Evolutionary conservation across 2,888 invertebrate genomes (phyloP), one percentile per base, ranked within the genome.

Genomic region (Arctia plantaginis): DNA sequence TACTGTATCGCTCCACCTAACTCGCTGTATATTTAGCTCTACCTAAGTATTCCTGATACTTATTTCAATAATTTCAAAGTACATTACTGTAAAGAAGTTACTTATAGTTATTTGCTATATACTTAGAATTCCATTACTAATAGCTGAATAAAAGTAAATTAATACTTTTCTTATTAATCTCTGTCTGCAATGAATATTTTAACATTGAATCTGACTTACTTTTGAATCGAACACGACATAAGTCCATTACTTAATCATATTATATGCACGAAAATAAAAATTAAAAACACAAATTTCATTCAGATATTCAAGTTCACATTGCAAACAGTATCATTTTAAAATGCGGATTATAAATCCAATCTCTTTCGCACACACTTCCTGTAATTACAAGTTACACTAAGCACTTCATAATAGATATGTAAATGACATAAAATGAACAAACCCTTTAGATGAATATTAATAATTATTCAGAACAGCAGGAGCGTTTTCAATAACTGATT

Each of bases 401-500:
- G 47, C 44, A 74, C 75, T 77, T 82, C 77, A 82, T 75, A 74
- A 79, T 73, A 74, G 65, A 72, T 82, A 80, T 84, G 79, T 77
- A 80, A 84, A 82, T 84, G 79, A 65, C 72, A 64, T 75, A 70
- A 80, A 82, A 73, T 76, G 76, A 66, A 74, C 78, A 71, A 80
- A 76, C 78, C 83, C 75, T 79, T 80, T 41, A 66, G 72, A 81
- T 81, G 75, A 83, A 83, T 83, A 83, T 82, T 82, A 75, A 81
- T 78, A 77, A 79, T 77, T 74, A 74, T 78, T 84, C 79, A 75
- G 79, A 78, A 79, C 77, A 71, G 73, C 66, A 70, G 44, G 71
- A 72, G 47, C 78, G 79, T 80, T 82, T 75, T 83, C 78, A 86
- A 86, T 84, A 88, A 85, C 82, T 85, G 86, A 86, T 87, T 87